A percentile compares a stretch with the other conserved stretches of the same genome.
Conservation (phyloP, 2,797 vertebrate genomes). For the Phaenicophaeus curvirostris region DNA sequence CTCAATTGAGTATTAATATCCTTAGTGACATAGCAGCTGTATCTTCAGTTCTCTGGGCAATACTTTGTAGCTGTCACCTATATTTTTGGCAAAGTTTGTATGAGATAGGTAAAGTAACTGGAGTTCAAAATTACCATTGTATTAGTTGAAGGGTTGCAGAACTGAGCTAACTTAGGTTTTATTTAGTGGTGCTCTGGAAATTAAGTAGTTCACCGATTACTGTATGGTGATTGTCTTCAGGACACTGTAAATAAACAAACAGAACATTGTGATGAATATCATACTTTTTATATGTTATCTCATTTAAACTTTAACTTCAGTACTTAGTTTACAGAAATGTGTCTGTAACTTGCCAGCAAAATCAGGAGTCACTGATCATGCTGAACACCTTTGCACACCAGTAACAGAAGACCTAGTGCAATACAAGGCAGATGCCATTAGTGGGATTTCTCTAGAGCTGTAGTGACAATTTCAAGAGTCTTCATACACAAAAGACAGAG, state of each 20-base stretch:
- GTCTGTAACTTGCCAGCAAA: background rate
- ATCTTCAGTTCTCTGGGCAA: background rate
- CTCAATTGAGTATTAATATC: background rate
- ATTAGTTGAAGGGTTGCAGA: background rate
- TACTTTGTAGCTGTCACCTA: constrained; percentile 19
- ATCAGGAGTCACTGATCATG: background rate
- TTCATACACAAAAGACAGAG: background rate
- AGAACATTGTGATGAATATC: background rate
- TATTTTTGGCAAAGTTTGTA: background rate
- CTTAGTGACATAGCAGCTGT: background rate
- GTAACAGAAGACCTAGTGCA: background rate
- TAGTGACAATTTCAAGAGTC: background rate
- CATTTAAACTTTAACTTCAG: background rate
- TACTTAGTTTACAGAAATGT: background rate
- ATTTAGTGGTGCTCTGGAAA: background rate
- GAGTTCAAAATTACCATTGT: background rate
- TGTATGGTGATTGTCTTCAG: background rate
- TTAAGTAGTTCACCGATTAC: background rate
- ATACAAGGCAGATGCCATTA: background rate
- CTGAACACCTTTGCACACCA: background rate
- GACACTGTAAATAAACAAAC: background rate
- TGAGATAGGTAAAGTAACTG: background rate
- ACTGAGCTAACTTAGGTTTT: background rate
- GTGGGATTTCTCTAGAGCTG: background rate
- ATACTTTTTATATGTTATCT: background rate